phyloP scores from a whole-genome alignment of 2,888 invertebrate genomes.

The Amblyteles armatorius region DNA sequence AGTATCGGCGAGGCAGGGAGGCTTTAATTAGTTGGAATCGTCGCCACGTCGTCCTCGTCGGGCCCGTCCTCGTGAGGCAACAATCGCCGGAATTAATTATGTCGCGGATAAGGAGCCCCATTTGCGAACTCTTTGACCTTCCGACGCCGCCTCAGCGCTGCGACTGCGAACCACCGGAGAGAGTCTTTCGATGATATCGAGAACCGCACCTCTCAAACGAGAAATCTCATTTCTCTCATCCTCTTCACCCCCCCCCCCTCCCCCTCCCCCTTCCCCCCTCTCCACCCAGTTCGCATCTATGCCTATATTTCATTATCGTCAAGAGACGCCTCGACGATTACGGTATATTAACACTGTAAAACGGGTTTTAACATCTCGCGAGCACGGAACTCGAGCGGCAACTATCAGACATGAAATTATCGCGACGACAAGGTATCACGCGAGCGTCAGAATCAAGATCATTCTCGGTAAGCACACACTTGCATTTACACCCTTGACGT shows the following conservation, averaged over 20 bases:
- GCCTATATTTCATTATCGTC: constrained; percentile 50
- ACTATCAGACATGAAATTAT: constrained; percentile 3
- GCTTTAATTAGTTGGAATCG: constrained; percentile 84
- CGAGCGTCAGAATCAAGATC: constrained; percentile 11
- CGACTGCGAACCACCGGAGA: constrained; percentile 15
- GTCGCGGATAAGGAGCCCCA: constrained; percentile 80
- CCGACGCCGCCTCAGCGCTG: constrained; percentile 66
- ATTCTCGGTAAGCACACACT: not conserved
- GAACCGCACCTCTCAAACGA: constrained; percentile 59
- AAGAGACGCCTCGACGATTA: constrained; percentile 36
- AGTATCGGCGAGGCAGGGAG: constrained; percentile 70
- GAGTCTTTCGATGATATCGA: constrained; percentile 64
- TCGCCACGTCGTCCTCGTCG: constrained; percentile 73
- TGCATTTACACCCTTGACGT: constrained; percentile 2
- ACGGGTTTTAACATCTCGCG: not conserved
- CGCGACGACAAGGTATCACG: constrained; percentile 10
- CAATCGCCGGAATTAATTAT: constrained; percentile 84
- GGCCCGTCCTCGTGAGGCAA: constrained; percentile 71
- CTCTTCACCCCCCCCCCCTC: not conserved
- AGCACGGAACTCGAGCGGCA: not conserved
- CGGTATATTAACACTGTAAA: not conserved
- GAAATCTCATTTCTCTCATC: constrained; percentile 58
- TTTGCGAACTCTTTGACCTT: constrained; percentile 74
- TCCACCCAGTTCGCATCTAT: constrained; percentile 15
- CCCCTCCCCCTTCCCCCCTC: constrained; percentile 22